phyloP scores from a whole-genome alignment of 2,888 invertebrate species.

The Idaea biselata region DNA sequence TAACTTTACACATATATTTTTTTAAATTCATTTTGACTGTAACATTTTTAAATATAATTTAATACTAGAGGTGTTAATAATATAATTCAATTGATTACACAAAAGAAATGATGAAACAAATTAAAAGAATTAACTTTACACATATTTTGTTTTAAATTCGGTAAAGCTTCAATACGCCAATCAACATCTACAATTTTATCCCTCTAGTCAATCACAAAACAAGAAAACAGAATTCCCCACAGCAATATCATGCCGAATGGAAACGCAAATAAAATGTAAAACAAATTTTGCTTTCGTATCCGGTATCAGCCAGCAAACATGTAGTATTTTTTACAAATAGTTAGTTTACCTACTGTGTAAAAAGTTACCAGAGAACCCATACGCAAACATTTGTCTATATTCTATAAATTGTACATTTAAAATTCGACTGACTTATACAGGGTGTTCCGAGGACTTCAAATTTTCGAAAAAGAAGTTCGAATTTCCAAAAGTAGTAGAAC shows the following conservation, averaged over 20 bases:
- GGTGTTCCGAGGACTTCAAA: too few species aligned
- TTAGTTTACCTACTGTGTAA: background rate
- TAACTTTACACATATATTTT: background rate
- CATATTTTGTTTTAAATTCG: background rate
- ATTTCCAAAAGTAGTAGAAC: too few species aligned
- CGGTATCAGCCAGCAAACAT: conserved; percentile 9
- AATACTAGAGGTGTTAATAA: background rate
- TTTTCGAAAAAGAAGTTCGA: too few species aligned
- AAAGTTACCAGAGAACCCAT: background rate
- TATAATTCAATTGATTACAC: background rate
- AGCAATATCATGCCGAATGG: conserved; percentile 7
- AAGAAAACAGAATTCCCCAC: conserved; percentile 3
- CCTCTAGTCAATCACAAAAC: background rate
- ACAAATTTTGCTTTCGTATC: conserved; percentile 14
- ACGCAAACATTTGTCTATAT: too few species aligned
- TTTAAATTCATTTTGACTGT: background rate
- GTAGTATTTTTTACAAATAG: background rate
- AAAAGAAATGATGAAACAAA: background rate
- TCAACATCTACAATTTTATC: background rate
- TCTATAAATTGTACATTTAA: too few species aligned
- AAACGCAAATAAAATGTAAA: background rate
- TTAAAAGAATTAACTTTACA: background rate
- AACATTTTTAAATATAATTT: too few species aligned
- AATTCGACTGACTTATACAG: too few species aligned
- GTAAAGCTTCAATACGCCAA: background rate